phyloP scores from a whole-genome alignment of 2,797 vertebrate species.

The Gymnodraco acuticeps region DNA sequence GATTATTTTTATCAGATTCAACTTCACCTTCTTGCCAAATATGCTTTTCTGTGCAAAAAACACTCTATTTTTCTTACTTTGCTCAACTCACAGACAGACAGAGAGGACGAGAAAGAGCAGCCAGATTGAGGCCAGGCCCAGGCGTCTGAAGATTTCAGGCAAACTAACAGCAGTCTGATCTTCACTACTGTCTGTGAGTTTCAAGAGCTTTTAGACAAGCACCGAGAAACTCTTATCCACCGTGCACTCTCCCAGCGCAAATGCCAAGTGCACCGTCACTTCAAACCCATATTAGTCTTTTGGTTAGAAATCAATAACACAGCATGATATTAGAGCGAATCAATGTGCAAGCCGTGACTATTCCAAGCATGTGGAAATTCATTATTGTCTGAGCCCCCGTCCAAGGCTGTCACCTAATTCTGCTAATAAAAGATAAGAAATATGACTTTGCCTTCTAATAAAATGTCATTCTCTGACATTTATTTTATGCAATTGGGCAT shows the following conservation, averaged over 20 bases:
- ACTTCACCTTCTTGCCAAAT: slow-evolving; percentile 57
- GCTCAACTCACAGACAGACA: slow-evolving; percentile 58
- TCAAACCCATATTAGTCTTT: slow-evolving; percentile 81
- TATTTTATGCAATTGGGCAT: slow-evolving; percentile 75
- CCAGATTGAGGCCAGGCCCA: slow-evolving; percentile 64
- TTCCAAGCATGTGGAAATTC: slow-evolving; percentile 76
- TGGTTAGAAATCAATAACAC: slow-evolving; percentile 83
- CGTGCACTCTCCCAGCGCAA: slow-evolving; percentile 69
- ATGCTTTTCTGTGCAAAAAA: slow-evolving; percentile 29
- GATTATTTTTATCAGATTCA: slow-evolving; percentile 50
- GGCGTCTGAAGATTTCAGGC: slow-evolving; percentile 69
- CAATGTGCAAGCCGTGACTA: slow-evolving; percentile 75
- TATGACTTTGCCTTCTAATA: slow-evolving; percentile 76
- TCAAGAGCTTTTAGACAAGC: slow-evolving; percentile 72
- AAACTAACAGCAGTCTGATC: slow-evolving; percentile 74
- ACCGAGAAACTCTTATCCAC: slow-evolving; percentile 70
- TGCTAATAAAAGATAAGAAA: slow-evolving; percentile 84
- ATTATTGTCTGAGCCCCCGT: slow-evolving; percentile 73
- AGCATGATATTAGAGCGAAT: slow-evolving; percentile 83
- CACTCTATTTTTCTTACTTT: slow-evolving; percentile 53
- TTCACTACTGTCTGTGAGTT: slow-evolving; percentile 72
- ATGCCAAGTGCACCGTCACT: slow-evolving; percentile 79
- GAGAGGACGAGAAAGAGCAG: slow-evolving; percentile 63
- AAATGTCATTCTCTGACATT: slow-evolving; percentile 85
- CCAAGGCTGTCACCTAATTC: slow-evolving; percentile 79